Percentiles rank a stretch among this genome's conserved stretches.
Conservation (phyloP, 1,140 invertebrate species). For the Solen grandis region DNA sequence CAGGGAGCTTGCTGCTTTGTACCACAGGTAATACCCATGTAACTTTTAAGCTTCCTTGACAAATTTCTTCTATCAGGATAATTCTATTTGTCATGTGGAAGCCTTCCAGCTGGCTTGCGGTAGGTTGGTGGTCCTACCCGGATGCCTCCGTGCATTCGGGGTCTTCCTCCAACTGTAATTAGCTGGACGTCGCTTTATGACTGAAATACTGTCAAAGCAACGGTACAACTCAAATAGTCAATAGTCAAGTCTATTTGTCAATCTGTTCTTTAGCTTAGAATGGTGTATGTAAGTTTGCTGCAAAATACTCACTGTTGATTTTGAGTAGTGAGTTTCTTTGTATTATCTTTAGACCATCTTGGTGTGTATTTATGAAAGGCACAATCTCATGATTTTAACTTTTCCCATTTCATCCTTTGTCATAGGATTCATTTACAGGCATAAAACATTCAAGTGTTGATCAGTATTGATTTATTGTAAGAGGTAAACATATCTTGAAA, state of each 20-base stretch:
- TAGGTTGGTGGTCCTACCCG: too few relatives aligned
- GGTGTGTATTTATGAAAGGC: too few relatives aligned
- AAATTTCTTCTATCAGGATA: background rate
- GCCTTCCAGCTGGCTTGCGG: too few relatives aligned
- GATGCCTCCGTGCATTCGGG: too few relatives aligned
- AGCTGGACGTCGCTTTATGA: too few relatives aligned
- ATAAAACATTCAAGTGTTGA: background rate
- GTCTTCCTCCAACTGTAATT: too few relatives aligned
- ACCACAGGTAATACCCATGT: constrained; percentile 28
- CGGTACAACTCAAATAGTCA: too few relatives aligned
- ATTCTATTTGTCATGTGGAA: too few relatives aligned
- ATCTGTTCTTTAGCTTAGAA: background rate
- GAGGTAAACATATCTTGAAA: too few relatives aligned
- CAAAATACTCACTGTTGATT: background rate
- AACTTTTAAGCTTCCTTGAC: background rate
- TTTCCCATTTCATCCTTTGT: background rate
- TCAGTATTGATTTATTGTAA: background rate
- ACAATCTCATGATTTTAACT: background rate
- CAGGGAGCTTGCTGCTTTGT: constrained; percentile 19
- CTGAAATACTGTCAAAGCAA: too few relatives aligned
- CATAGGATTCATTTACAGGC: background rate
- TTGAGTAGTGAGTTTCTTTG: too few relatives aligned
- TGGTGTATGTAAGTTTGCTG: background rate
- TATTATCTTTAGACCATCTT: too few relatives aligned
- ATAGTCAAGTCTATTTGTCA: background rate